Conservation (phyloP, 2,797 vertebrate species). For the Rachycentron canadum region DNA sequence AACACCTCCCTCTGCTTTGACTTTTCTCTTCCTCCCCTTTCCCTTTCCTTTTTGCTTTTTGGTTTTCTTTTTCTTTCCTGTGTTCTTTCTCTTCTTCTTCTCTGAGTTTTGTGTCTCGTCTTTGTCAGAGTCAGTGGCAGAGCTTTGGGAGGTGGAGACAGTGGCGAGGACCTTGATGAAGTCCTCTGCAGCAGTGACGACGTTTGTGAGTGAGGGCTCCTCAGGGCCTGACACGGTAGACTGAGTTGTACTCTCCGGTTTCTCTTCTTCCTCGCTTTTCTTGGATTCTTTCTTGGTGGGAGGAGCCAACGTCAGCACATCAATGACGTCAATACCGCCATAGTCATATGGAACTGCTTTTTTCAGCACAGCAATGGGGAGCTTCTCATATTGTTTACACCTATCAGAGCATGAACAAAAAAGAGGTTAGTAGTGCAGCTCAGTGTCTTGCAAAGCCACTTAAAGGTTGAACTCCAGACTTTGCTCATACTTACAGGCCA, state of each 20-base stretch:
- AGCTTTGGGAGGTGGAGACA: slow-evolving; percentile 87
- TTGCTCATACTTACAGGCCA: slow-evolving; percentile 89
- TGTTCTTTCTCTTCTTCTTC: slow-evolving; percentile 84
- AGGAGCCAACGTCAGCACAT: slow-evolving; percentile 81
- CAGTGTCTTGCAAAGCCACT: slow-evolving; percentile 34
- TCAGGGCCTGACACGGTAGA: slow-evolving; percentile 58
- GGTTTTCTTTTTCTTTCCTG: slow-evolving; percentile 81
- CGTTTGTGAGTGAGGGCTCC: slow-evolving; percentile 82
- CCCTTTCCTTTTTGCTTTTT: slow-evolving; percentile 78
- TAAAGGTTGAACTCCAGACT: slow-evolving; percentile 17
- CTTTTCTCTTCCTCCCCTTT: slow-evolving; percentile 80
- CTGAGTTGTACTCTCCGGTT: slow-evolving; percentile 61
- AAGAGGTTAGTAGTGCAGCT: slow-evolving; percentile 7
- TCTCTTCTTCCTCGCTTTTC: slow-evolving; percentile 54
- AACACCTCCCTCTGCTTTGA: slow-evolving; percentile 59
- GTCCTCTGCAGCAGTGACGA: slow-evolving; percentile 83
- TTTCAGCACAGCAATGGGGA: slow-evolving; percentile 86
- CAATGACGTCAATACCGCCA: slow-evolving; percentile 88
- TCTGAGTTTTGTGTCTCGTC: slow-evolving; percentile 78
- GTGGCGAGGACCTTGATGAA: slow-evolving; percentile 88
- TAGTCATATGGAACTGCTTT: slow-evolving; percentile 90
- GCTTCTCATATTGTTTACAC: slow-evolving; percentile 90
- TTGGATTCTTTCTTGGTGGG: slow-evolving; percentile 47
- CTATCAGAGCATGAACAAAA: slow-evolving; percentile 69
- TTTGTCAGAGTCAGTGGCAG: slow-evolving; percentile 73